Evolutionary conservation across 1,140 invertebrate species (phyloP).

Genomic region (Pemphigus obesinymphae): DNA sequence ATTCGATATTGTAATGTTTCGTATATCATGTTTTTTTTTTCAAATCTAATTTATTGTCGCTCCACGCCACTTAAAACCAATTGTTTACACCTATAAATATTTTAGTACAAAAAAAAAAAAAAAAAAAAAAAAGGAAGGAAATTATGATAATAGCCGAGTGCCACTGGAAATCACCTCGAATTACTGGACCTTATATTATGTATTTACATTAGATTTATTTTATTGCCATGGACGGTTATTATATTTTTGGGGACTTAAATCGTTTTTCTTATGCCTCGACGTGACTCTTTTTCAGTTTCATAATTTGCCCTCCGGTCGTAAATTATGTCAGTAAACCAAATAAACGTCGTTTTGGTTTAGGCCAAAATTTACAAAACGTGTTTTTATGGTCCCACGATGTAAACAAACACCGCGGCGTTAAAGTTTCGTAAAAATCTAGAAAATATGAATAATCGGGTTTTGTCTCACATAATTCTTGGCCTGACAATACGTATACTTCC

Average conservation of each 20-base stretch:
- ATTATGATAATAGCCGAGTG: slow-evolving; percentile 34
- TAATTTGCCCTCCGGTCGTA: background rate
- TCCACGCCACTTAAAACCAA: background rate
- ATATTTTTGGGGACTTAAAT: background rate
- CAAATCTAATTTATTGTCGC: slow-evolving; percentile 14
- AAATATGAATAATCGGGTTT: too few relatives aligned
- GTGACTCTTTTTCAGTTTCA: slow-evolving; percentile 22
- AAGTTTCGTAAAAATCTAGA: background rate
- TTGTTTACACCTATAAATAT: slow-evolving; percentile 39
- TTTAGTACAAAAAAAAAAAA: background rate
- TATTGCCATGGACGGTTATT: background rate
- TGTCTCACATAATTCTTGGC: too few relatives aligned
- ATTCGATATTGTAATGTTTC: slow-evolving; percentile 25
- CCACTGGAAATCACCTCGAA: slow-evolving; percentile 10
- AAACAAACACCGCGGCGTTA: background rate
- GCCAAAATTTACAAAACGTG: background rate
- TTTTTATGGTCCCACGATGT: background rate
- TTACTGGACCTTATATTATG: background rate
- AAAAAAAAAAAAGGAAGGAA: background rate
- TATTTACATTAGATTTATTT: slow-evolving; percentile 29
- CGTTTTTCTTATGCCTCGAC: slow-evolving; percentile 10
- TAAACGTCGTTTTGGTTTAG: background rate
- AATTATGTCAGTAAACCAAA: background rate
- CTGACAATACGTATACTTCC: too few relatives aligned
- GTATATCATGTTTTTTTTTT: background rate